Percentiles rank a stretch among this genome's conserved stretches.
Conservation (phyloP, 2,888 invertebrate species). For the Tanypteryx hageni region DNA sequence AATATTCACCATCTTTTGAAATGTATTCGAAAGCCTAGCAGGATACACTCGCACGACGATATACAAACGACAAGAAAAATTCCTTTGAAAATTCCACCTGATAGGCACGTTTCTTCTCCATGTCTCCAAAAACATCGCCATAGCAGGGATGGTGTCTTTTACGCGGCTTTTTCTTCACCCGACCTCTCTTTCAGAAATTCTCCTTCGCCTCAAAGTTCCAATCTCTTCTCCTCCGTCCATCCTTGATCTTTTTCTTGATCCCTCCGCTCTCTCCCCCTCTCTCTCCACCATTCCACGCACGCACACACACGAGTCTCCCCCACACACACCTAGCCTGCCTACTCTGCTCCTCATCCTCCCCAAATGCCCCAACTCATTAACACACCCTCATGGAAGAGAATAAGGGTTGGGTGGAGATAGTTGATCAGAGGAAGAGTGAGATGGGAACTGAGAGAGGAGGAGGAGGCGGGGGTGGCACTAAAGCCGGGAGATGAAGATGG, state of each 20-base stretch:
- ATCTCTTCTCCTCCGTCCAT: not conserved
- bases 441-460: not conserved
- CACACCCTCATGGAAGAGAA: constrained; percentile 26
- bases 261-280: not conserved
- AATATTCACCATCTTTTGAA: no score
- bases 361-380: constrained; percentile 10
- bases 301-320: no score
- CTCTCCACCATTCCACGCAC: not conserved
- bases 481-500: constrained; percentile 34
- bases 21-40: no score
- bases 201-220: constrained; percentile 10
- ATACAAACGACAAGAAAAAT: not conserved
- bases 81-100: not conserved
- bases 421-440: not conserved
- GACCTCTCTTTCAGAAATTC: not conserved
- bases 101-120: not conserved
- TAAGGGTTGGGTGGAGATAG: not conserved
- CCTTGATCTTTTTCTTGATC: constrained; percentile 6
- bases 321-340: no score
- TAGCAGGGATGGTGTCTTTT: not conserved
- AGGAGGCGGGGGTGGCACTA: not conserved
- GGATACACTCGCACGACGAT: not conserved
- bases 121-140: not conserved
- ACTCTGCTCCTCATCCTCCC: not conserved
- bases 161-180: not conserved